Percentiles rank a stretch among this genome's conserved stretches.
These are phyloP conservation scores for Lochmaea capreae DNA, from an alignment of 2,888 invertebrate genomes.

Conservation along the genomic window DNA sequence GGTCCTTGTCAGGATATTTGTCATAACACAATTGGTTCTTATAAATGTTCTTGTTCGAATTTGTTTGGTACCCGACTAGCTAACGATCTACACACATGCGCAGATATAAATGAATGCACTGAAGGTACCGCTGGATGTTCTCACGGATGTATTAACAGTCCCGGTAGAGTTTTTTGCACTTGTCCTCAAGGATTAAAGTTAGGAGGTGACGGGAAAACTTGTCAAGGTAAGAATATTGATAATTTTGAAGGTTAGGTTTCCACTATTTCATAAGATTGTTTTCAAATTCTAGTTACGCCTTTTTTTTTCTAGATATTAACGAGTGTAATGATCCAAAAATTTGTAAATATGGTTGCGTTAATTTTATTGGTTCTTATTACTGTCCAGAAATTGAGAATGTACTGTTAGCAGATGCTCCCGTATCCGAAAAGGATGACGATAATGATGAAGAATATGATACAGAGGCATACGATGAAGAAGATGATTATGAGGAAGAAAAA, in stretches of 20 bases:
- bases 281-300: not conserved
- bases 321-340: constrained; percentile 70
- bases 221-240: constrained; percentile 51
- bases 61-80: constrained; percentile 70
- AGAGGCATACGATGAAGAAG: constrained; percentile 48
- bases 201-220: constrained; percentile 60
- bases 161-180: constrained; percentile 59
- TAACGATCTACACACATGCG: constrained; percentile 70
- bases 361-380: constrained; percentile 73
- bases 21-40: constrained; percentile 70
- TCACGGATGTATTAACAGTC: constrained; percentile 71
- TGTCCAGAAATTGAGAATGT: constrained; percentile 56
- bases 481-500: constrained; percentile 44
- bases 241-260: not conserved
- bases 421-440: constrained; percentile 38
- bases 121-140: constrained; percentile 48
- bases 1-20: constrained; percentile 66
- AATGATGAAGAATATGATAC: constrained; percentile 46
- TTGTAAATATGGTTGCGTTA: constrained; percentile 71
- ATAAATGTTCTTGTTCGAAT: constrained; percentile 70
- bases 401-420: constrained; percentile 46
- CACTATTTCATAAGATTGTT: constrained; percentile 2
- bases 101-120: constrained; percentile 52
- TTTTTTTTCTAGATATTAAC: constrained; percentile 69
- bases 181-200: constrained; percentile 61